Percentiles rank a stretch among this genome's conserved stretches.
Conservation (phyloP, 2,113 vertebrate species). For the Psilopogon haemacephalus region DNA sequence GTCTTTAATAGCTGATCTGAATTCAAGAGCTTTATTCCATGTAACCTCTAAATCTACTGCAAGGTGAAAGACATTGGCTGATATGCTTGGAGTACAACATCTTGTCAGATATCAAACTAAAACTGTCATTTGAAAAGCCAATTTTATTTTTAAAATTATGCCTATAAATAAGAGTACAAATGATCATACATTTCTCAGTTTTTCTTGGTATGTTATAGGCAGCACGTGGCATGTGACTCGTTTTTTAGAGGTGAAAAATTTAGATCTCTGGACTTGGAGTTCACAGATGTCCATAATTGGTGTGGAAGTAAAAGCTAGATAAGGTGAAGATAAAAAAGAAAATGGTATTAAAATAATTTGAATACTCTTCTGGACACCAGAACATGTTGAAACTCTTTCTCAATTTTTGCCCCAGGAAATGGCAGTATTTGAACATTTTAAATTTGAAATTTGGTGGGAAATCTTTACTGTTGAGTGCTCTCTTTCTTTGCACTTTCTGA, state of each 20-base stretch:
- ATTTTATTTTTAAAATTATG: constrained; percentile 11
- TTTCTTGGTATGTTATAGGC: background rate
- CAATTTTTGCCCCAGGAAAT: background rate
- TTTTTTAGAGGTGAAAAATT: background rate
- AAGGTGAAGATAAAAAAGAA: background rate
- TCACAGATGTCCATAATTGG: background rate
- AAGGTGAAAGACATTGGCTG: constrained; percentile 12
- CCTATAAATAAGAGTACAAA: background rate
- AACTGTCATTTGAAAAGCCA: constrained; percentile 2
- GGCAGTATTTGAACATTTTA: background rate
- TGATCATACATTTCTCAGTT: background rate
- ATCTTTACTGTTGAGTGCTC: background rate
- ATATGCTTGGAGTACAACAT: background rate
- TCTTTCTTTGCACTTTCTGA: background rate
- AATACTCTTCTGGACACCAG: background rate
- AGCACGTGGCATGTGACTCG: background rate
- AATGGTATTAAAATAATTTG: background rate
- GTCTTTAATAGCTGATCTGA: constrained; percentile 37
- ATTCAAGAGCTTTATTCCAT: constrained; percentile 38
- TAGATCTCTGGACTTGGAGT: background rate
- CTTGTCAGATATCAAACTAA: constrained; percentile 34
- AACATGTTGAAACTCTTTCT: background rate
- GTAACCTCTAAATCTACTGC: constrained; percentile 13
- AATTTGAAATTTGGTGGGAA: background rate
- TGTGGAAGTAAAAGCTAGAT: background rate